Base-by-base conservation (phyloP, 2,113 vertebrate genomes). In the Gobius niger region DNA sequence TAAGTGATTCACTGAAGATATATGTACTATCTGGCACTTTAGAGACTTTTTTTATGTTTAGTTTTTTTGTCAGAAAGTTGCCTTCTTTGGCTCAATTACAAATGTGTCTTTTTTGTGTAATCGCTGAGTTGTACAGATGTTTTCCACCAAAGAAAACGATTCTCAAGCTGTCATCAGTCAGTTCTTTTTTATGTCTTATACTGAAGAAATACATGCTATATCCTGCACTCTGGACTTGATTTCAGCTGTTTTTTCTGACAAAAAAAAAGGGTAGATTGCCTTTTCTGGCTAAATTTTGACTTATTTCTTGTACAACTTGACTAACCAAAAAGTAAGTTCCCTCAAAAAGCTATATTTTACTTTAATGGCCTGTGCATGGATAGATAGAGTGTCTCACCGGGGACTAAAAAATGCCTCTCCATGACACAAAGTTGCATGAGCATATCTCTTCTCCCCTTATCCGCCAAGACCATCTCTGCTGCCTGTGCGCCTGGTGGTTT, bases 401-500 rank as follows among this genome's bases (percentile, higher is more conserved):
- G 67, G 62, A 80, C 56, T 75, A 67, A 80, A 67, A 80, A 77
- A 77, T 73, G 51, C 59, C 50, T 3, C 11, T 40, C 62, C 64
- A 50, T 19, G 40, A 47, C 67, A 62, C 42, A 61, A 7, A 34
- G 13, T 44, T 53, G 41, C 34, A 47, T 47, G 34, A 5, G 44
- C 63, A 40, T 14, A 65, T 19, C 14, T 47, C 51, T 63, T 16
- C 47, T 15, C 63, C 44, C 63, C 63, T 60, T 49, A 63, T 68
- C 60, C 76, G 56, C 70, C 70, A 53, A 62, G 67, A 81, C 56
- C 72, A 70, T 61, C 59, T 9, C 34, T 52, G 19, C 42, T 44
- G 62, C 74, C 73, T 76, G 60, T 53, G 73, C 57, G 68, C 53
- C 19, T 1, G 72, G 70, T 70, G 82, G 76, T 76, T 61, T 64